A percentile compares a stretch with the other conserved stretches of the same genome.
Conservation (phyloP, 2,113 vertebrate species). For the Cynopterus brachyotis region DNA sequence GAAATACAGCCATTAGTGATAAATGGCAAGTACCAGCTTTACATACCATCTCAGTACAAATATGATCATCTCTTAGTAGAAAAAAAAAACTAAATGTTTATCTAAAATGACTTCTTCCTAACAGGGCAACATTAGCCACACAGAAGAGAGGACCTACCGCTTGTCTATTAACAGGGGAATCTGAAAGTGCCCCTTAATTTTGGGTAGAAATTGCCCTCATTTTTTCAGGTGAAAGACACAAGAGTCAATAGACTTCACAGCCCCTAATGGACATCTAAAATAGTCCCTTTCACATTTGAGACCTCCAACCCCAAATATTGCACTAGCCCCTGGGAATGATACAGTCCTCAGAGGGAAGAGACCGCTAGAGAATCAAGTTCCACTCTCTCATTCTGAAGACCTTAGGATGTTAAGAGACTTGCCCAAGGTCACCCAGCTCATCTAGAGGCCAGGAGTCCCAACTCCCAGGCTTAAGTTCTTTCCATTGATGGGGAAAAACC, state of each 20-base stretch:
- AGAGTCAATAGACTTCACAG: neutral
- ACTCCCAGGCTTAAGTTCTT: neutral
- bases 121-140: neutral
- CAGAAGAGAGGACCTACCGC: neutral
- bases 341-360: accelerated
- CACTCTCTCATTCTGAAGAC: neutral
- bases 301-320: neutral
- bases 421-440: neutral
- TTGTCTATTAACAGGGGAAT: neutral
- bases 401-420: neutral
- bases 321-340: neutral
- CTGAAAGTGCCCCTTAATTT: neutral
- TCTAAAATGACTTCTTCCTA: neutral
- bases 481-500: neutral
- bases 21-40: neutral
- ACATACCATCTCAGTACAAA: neutral
- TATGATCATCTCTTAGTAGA: neutral
- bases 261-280: neutral
- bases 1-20: neutral
- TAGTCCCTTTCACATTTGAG: neutral
- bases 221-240: neutral
- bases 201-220: neutral
- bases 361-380: neutral
- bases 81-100: conserved; percentile 29
- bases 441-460: neutral